phyloP scores from a whole-genome alignment of 2,888 invertebrate species.

The Drosophila conformis region DNA sequence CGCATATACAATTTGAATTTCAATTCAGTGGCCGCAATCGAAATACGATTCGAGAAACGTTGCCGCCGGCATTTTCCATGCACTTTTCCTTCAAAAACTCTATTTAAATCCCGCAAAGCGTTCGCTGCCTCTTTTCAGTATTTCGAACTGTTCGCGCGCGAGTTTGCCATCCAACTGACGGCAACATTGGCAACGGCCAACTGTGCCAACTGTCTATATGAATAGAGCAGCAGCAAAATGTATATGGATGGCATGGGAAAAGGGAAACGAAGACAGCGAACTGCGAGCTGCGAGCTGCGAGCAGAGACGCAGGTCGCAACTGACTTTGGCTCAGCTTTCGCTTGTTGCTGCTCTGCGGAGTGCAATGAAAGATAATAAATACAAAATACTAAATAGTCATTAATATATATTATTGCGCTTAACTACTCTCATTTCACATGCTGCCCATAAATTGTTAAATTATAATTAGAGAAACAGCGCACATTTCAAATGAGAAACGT shows the following conservation, averaged over 20 bases:
- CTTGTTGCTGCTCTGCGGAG: constrained; percentile 23
- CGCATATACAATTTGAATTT: constrained; percentile 45
- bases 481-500: constrained; percentile 3
- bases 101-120: constrained; percentile 18
- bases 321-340: constrained; percentile 18
- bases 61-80: constrained; percentile 72
- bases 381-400: not conserved
- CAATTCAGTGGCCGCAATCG: constrained; percentile 41
- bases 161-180: constrained; percentile 71
- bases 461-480: not conserved
- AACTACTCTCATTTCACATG: not conserved
- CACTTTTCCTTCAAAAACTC: constrained; percentile 37
- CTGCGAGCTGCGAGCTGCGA: constrained; percentile 14
- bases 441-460: too few relatives aligned
- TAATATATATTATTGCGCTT: not conserved
- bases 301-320: constrained; percentile 32
- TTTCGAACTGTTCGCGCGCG: constrained; percentile 80
- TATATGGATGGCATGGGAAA: not conserved
- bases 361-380: not conserved
- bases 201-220: constrained; percentile 23
- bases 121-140: constrained; percentile 9
- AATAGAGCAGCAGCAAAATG: not conserved
- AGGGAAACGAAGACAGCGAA: constrained; percentile 18
- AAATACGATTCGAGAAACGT: constrained; percentile 49
- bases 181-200: constrained; percentile 35